Percentiles rank a stretch among this genome's conserved stretches.
These are phyloP conservation scores for Cheilosia vulpina DNA, from an alignment of 2,888 invertebrate species.

Conservation along the genomic window DNA sequence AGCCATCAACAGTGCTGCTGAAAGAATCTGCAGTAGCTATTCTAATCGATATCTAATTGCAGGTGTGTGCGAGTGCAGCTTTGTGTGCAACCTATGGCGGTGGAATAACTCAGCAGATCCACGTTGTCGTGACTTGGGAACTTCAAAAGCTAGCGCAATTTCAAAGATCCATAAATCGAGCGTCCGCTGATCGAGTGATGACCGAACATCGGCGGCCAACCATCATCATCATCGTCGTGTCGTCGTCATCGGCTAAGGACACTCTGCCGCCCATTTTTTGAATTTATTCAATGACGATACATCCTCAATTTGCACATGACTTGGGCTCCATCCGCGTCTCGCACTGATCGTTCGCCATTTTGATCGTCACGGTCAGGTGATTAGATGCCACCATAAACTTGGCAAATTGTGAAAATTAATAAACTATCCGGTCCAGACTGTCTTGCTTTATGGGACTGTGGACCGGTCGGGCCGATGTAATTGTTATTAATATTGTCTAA, in stretches of 20 bases:
- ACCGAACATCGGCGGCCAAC: constrained; percentile 26
- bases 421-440: constrained; percentile 39
- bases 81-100: constrained; percentile 31
- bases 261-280: constrained; percentile 63
- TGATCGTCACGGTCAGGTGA: constrained; percentile 65
- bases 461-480: constrained; percentile 40
- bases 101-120: constrained; percentile 53
- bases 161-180: constrained; percentile 59
- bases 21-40: constrained; percentile 61
- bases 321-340: constrained; percentile 6
- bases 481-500: constrained; percentile 70
- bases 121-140: constrained; percentile 66
- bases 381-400: constrained; percentile 70
- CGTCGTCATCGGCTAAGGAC: constrained; percentile 42
- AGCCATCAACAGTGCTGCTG: constrained; percentile 48
- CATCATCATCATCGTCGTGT: constrained; percentile 31
- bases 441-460: neutral
- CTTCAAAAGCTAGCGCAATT: constrained; percentile 70
- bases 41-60: constrained; percentile 54
- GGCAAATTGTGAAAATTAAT: constrained; percentile 73
- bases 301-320: constrained; percentile 45
- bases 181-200: constrained; percentile 35
- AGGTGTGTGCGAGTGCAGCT: constrained; percentile 11
- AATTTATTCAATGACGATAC: constrained; percentile 59
- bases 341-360: constrained; percentile 34